Evolutionary conservation across 2,113 vertebrate species (phyloP), one percentile per base, ranked within the genome.

Genomic region (Albula glossodonta): DNA sequence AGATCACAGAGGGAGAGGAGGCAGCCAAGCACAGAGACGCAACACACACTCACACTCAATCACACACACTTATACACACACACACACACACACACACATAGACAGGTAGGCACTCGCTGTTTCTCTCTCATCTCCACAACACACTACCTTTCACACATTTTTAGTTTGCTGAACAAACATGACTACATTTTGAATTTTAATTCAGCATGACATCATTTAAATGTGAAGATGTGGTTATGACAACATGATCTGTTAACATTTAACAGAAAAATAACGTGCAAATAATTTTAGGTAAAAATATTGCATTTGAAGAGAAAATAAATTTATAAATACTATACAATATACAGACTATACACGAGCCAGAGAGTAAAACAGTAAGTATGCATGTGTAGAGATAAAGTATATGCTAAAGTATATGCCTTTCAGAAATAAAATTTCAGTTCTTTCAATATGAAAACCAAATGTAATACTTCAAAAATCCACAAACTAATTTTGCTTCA

Each of bases 51-150:
- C 83, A 78, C 66, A 78, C 74, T 60, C 22, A 78, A 19, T 10
- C 22, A 84, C 51, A 74, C 51, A 84, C 22, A 85, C 31, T 41
- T 41, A 83, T 13, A 83, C 57, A 83, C 57, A 83, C 57, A 83
- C 12, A 19, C 15, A 49, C 57, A 83, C 0, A 77, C 48, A 83
- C 53, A 83, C 57, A 77, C 83, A 17, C 83, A 11, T 48, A 70
- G 17, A 6, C 63, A 84, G 13, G 51, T 19, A 49, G 66, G n/a
- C 0, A 51, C 83, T 10, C 25, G 22, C 17, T 17, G 5, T 70
- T 66, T 31, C 50, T 9, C 51, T 31, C 50, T 78, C 70, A 51
- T 49, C 53, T 51, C 22, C 83, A 85, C 84, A 53, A 50, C 48
- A 51, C 60, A 83, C 19, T 41, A 19, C 22, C 17, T 15, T 74